Evolutionary conservation across 2,113 vertebrate species (phyloP), one percentile per base, ranked within the genome.

Genomic region (Zootoca vivipara): DNA sequence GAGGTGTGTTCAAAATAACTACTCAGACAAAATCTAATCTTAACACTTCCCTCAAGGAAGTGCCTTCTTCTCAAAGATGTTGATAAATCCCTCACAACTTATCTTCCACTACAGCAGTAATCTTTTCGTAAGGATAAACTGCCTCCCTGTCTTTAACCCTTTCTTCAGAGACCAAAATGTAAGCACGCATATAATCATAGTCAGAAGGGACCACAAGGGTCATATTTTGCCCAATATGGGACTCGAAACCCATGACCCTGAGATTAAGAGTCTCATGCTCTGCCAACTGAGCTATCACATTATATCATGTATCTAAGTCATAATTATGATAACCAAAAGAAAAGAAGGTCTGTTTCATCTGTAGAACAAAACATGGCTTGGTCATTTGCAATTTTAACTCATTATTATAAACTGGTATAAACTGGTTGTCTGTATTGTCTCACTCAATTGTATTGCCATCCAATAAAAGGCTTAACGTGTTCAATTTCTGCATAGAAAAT

Each of bases 21-120:
- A 35, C 15, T 8, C 24, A 65, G 15, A 38, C 8, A 82, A 73
- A 65, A 67, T 77, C 40, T 52, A 56, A 83, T 77, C 5, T 78
- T 67, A 77, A 65, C 73, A 52, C 15, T 52, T 56, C n/a, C 30
- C 18, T 56, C 0, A 18, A 77, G 30, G 58, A 52, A 77, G 73
- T 28, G 85, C 15, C 35, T 20, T 5, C 58, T 52, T 73, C n/a
- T 46, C 74, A 67, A 13, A 77, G 28, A 42, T 56, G 38, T 33
- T 67, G 74, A 86, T 85, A 85, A 85, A 78, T 30, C 35, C 18
- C 84, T 67, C 73, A 78, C 46, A 38, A 24, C 20, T 67, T 69
- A 86, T 78, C 85, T 75, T 83, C 7, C 72, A 35, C 12, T 67
- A 83, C 81, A 69, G 35, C 72, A 78, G 80, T 77, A 83, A 88